phyloP scores from a whole-genome alignment of 2,888 invertebrate species.

The Drosophila pegasa region DNA sequence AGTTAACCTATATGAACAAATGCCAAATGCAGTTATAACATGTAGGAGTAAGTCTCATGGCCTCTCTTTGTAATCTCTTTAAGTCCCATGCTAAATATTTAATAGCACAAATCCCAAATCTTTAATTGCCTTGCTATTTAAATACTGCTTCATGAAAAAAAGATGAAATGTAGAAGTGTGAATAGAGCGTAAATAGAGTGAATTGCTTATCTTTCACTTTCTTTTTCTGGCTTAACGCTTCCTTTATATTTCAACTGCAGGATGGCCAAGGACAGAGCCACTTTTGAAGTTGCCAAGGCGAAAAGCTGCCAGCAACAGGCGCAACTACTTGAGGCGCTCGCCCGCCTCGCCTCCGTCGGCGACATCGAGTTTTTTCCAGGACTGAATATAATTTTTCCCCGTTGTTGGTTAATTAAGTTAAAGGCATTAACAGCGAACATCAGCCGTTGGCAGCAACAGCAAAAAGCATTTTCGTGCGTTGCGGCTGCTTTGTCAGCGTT shows the following conservation, averaged over 20 bases:
- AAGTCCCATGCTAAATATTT: no score
- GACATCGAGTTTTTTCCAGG: constrained; percentile 3
- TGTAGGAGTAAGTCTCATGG: no score
- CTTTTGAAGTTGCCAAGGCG: constrained; percentile 25
- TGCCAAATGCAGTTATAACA: no score
- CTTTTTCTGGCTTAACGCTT: neutral
- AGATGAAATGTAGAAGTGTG: neutral
- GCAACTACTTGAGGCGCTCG: constrained; percentile 51
- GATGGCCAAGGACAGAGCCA: constrained; percentile 22
- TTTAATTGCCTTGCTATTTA: no score
- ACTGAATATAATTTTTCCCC: constrained; percentile 39
- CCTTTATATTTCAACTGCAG: neutral
- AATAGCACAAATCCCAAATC: no score
- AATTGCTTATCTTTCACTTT: neutral
- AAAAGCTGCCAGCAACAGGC: constrained; percentile 71
- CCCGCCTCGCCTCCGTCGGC: neutral
- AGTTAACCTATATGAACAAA: no score
- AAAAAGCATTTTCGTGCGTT: constrained; percentile 67
- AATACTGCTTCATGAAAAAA: neutral
- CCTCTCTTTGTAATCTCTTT: no score
- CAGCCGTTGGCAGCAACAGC: constrained; percentile 35
- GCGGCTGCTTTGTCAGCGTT: constrained; percentile 74
- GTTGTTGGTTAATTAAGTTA: constrained; percentile 69
- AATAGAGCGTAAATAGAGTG: neutral
- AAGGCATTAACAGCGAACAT: constrained; percentile 54